Evolutionary conservation across 2,888 invertebrate genomes (phyloP), one percentile per base, ranked within the genome.

Genomic region (Geophilus truncorum): DNA sequence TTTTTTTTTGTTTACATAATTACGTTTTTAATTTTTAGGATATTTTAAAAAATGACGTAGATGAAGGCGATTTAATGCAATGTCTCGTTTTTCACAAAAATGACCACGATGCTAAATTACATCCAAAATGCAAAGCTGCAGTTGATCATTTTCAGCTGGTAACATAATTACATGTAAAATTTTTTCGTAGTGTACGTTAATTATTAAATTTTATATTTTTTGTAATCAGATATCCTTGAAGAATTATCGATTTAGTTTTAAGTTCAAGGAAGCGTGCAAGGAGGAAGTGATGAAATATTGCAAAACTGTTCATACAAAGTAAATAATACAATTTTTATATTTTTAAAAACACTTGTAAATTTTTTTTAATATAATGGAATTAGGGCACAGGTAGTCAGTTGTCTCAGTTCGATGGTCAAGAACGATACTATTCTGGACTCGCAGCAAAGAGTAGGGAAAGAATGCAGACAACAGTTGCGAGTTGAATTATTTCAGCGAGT

Each of bases 101-200:
- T 87, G 93, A 95, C 84, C 91, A 92, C 5, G 92, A 93, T 85
- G 91, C 95, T 85, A 92, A 93, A 84, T 90, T 91, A 21, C 93
- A 93, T 28, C 89, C 88, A 82, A 95, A 96, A 87, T 98, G 98
- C 87, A 90, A 93, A 83, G 94, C 94, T 45, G 96, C 96, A 82
- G 93, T 99, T 78, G 98, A 98, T 88, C 98, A 99, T 89, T 97
- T 97, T 86, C 98, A 99, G 88, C 89, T 99, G 82, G 87, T 89
- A 82, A 82, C 84, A 28, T 80, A 78, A 23, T n/a, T 40, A 36
- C 10, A 21, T 6, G 10, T 28, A 7, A n/a, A 15, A 10, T 18
- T 12, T 15, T 12, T 25, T 18, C 7, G 40, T 12, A 45, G n/a
- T 28, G 15, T n/a, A 34, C n/a, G n/a, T 78, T 18, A 36, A 25